Percentiles rank a stretch among this genome's conserved stretches.
Evolutionary conservation across 2,888 invertebrate species (phyloP).

Genomic region (Pristionchus mayeri): DNA sequence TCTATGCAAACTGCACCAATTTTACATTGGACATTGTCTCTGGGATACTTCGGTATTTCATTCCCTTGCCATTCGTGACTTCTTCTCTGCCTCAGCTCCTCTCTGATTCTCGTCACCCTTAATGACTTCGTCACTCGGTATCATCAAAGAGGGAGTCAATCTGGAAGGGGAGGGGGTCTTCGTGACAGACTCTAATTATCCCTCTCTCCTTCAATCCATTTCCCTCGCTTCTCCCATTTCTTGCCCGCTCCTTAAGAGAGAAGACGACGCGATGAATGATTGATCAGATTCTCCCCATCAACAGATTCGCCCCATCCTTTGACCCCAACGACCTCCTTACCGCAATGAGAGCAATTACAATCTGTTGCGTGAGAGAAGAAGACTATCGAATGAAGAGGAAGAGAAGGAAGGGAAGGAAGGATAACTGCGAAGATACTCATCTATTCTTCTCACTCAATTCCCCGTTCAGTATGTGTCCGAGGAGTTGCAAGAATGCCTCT

Average conservation of each 20-base stretch:
- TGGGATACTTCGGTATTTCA: too few species aligned
- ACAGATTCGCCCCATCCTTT: constrained; percentile 8
- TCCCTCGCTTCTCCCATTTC: constrained; percentile 22
- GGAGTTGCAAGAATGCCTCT: too few species aligned
- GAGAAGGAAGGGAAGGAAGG: neutral
- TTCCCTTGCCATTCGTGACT: neutral
- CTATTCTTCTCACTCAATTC: neutral
- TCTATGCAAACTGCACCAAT: too few species aligned
- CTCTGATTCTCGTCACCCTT: neutral
- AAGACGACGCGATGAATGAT: constrained; percentile 2
- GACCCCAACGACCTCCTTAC: neutral
- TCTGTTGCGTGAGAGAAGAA: constrained; percentile 25
- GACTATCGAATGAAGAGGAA: neutral
- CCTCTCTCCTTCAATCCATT: constrained; percentile 3
- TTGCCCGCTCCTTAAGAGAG: constrained; percentile 20
- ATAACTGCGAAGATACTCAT: neutral
- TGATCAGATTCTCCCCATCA: constrained; percentile 12
- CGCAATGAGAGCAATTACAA: constrained; percentile 6
- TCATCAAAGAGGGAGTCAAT: neutral
- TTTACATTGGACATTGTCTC: too few species aligned
- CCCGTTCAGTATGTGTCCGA: too few species aligned
- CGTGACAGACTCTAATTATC: constrained; percentile 35
- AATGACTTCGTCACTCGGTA: neutral
- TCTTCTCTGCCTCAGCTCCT: neutral
- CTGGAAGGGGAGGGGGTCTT: too few species aligned